Percentiles rank a stretch among this genome's conserved stretches.
phyloP scores from a whole-genome alignment of 2,888 invertebrate species.

The Mythimna pallens region DNA sequence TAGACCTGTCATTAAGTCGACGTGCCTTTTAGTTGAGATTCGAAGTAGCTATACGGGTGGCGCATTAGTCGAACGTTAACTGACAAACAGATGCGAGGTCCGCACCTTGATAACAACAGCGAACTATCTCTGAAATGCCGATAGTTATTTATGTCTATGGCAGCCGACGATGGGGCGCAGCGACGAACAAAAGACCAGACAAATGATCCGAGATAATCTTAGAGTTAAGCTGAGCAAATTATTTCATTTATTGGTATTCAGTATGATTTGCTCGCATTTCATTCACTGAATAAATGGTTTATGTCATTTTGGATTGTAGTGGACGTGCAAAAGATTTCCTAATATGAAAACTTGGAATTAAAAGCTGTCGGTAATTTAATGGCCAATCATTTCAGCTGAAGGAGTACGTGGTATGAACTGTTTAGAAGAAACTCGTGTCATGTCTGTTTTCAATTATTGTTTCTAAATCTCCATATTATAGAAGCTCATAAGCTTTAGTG shows the following conservation, averaged over 20 bases:
- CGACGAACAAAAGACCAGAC: conserved; percentile 86
- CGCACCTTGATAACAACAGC: conserved; percentile 83
- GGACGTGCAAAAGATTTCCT: not conserved
- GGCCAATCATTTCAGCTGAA: not conserved
- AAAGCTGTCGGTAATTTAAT: not conserved
- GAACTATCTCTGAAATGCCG: conserved; percentile 85
- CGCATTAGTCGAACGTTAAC: conserved; percentile 80
- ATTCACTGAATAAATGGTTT: conserved; percentile 7
- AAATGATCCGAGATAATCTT: conserved; percentile 87
- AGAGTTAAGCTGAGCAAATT: conserved; percentile 73
- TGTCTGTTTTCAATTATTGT: not conserved
- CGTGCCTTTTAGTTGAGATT: conserved; percentile 66
- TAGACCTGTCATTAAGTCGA: conserved; percentile 72
- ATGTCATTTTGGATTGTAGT: not conserved
- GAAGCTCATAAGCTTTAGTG: conserved; percentile 10
- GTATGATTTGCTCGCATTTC: conserved; percentile 44
- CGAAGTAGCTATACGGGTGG: conserved; percentile 84
- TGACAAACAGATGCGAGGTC: conserved; percentile 87
- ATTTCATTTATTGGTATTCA: conserved; percentile 64
- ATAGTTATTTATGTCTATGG: conserved; percentile 87
- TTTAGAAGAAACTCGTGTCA: not conserved
- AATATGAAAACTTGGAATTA: not conserved
- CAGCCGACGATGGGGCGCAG: conserved; percentile 76
- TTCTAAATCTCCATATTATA: not conserved
- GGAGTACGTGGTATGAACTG: too few species aligned